phyloP scores from a whole-genome alignment of 2,888 invertebrate species.

The Melanargia galathea region DNA sequence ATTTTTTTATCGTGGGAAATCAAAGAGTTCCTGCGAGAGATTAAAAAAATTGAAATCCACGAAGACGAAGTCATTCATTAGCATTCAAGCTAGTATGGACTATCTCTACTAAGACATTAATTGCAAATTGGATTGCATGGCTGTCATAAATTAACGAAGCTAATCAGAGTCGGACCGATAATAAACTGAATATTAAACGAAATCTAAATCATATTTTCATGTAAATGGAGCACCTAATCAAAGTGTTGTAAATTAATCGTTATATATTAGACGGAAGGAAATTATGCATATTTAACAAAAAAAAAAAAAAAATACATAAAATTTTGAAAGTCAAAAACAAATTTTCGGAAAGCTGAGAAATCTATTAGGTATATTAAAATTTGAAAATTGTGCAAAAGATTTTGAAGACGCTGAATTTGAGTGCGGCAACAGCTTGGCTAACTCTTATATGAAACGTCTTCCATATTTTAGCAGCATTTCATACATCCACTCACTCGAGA shows the following conservation, averaged over 20 bases:
- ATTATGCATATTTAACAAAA: no score
- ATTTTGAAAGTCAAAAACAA: no score
- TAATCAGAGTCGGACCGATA: slow-evolving; percentile 8
- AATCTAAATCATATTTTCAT: slow-evolving; percentile 19
- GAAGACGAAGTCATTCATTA: no score
- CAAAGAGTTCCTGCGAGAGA: no score
- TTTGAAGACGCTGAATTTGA: neutral
- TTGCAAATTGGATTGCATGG: slow-evolving; percentile 1
- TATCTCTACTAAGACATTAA: neutral
- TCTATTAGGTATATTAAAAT: neutral
- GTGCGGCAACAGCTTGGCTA: neutral
- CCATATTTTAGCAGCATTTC: neutral
- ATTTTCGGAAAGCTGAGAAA: neutral
- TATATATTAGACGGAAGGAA: slow-evolving; percentile 1
- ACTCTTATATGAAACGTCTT: neutral
- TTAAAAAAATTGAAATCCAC: no score
- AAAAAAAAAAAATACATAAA: no score
- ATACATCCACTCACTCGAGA: neutral
- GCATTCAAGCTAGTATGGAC: no score
- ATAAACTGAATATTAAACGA: slow-evolving; percentile 12
- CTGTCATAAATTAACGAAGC: slow-evolving; percentile 9
- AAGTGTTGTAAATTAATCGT: slow-evolving; percentile 3
- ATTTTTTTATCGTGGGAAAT: no score
- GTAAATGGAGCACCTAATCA: slow-evolving; percentile 15
- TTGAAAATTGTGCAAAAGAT: neutral